phyloP scores from a whole-genome alignment of 2,888 invertebrate species.

The Rotaria sp. region DNA sequence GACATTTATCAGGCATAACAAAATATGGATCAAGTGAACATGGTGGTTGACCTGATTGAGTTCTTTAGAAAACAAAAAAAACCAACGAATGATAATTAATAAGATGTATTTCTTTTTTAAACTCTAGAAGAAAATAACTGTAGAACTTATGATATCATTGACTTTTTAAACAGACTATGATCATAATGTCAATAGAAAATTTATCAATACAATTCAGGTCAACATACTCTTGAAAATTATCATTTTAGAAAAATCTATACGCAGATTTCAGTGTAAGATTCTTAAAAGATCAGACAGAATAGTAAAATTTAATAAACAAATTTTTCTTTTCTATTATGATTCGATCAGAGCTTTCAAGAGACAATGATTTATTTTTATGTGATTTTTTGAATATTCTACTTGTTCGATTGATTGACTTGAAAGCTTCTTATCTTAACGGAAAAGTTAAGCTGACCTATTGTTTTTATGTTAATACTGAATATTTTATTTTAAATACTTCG shows the following conservation, averaged over 20 bases:
- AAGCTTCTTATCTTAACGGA: too few species aligned
- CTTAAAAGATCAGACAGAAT: background rate
- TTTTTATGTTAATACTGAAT: too few species aligned
- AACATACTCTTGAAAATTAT: background rate
- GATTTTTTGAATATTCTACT: too few species aligned
- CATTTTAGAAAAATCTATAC: background rate
- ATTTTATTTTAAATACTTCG: too few species aligned
- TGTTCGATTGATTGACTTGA: too few species aligned
- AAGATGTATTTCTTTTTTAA: conserved; percentile 84
- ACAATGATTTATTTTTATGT: too few species aligned
- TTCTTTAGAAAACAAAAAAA: conserved; percentile 67
- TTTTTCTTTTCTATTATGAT: too few species aligned
- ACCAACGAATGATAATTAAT: background rate
- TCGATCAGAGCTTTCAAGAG: too few species aligned
- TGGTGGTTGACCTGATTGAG: conserved; percentile 80
- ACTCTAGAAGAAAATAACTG: too few species aligned
- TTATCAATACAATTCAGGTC: background rate
- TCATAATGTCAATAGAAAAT: background rate
- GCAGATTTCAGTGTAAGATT: background rate
- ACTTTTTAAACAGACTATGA: background rate
- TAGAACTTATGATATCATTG: too few species aligned
- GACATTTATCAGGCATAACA: conserved; percentile 92
- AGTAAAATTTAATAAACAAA: too few species aligned
- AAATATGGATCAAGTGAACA: conserved; percentile 96
- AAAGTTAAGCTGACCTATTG: too few species aligned